Percentiles rank a stretch among this genome's conserved stretches.
Evolutionary conservation across 2,113 vertebrate genomes (phyloP).

Genomic region (Gulo gulo): DNA sequence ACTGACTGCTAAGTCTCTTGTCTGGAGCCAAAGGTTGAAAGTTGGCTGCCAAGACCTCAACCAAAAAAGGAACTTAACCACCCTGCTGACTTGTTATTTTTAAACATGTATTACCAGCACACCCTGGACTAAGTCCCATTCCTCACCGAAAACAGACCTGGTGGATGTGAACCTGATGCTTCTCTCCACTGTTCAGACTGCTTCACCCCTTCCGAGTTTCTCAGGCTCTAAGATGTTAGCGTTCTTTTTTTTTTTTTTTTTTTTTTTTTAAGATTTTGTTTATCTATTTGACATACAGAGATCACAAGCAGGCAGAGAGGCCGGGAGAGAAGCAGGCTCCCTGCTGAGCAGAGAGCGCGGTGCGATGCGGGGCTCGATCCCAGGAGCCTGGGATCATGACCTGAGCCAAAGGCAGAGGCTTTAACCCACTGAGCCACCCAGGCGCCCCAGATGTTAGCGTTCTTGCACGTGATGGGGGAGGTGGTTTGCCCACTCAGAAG

Average conservation of each 20-base stretch:
- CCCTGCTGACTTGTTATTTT: conserved; percentile 18
- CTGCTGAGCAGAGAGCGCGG: too few species aligned
- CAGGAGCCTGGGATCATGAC: too few species aligned
- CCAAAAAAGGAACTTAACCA: conserved; percentile 7
- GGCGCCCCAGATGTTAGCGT: not conserved
- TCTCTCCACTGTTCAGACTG: not conserved
- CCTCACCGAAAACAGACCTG: not conserved
- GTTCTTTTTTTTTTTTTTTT: too few species aligned
- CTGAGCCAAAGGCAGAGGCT: too few species aligned
- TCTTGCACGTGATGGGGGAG: not conserved
- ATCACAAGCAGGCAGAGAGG: too few species aligned
- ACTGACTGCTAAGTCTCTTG: not conserved
- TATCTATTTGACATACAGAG: too few species aligned
- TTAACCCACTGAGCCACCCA: too few species aligned
- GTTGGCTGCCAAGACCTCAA: not conserved
- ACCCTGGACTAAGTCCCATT: not conserved
- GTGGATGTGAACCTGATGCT: not conserved
- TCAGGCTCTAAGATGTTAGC: not conserved
- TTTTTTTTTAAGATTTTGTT: too few species aligned
- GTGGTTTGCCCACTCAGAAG: not conserved
- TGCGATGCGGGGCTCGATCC: too few species aligned
- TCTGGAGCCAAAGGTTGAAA: not conserved
- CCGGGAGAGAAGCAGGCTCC: too few species aligned
- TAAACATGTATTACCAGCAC: not conserved
- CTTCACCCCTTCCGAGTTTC: not conserved